These are phyloP conservation scores for Ptychadena robeensis DNA, from an alignment of 2,797 vertebrate genomes.

Conservation along the genomic window DNA sequence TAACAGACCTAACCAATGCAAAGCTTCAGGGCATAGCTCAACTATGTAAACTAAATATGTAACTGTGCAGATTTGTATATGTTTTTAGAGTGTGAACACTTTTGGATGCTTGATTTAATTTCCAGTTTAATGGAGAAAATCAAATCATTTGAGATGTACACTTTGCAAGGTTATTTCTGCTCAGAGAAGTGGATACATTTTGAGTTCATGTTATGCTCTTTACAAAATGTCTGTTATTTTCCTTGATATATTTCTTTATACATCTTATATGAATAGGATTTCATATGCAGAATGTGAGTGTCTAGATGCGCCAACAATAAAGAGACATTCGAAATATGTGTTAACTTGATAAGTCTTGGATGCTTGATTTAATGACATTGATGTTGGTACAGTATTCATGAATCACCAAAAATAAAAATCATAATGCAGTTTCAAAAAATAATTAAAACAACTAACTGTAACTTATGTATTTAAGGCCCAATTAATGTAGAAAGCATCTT, in stretches of 20 bases:
- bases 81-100: constrained; percentile 7
- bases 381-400: no score
- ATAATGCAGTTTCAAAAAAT: no score
- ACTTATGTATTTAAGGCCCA: not conserved
- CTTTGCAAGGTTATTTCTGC: not conserved
- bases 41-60: not conserved
- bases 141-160: not conserved
- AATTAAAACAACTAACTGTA: not conserved
- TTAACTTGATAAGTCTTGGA: not conserved
- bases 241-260: not conserved
- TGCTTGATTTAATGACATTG: not conserved
- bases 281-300: not conserved
- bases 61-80: constrained; percentile 1
- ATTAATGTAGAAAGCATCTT: not conserved
- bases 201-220: not conserved
- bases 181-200: not conserved
- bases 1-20: constrained; percentile 1
- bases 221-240: not conserved
- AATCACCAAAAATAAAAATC: not conserved
- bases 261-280: not conserved
- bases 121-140: not conserved
- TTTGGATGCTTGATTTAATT: not conserved
- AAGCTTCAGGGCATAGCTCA: not conserved
- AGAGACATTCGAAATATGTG: not conserved
- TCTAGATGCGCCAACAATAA: not conserved